These are phyloP conservation scores for Tapirus terrestris DNA, from an alignment of 2,113 vertebrate species.

Conservation along the genomic window DNA sequence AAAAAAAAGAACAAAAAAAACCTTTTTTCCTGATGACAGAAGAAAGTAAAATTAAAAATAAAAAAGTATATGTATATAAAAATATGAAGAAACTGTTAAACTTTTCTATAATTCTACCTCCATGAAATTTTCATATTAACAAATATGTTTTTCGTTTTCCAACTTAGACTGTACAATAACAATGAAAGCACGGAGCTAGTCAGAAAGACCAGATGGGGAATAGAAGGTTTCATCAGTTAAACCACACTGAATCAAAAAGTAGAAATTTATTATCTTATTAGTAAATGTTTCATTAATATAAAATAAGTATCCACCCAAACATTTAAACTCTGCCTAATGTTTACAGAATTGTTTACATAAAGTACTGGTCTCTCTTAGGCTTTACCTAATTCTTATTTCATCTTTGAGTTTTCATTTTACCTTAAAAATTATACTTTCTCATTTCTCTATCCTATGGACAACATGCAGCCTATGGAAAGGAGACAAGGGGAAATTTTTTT, in stretches of 20 bases:
- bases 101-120: background rate
- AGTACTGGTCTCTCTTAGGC: background rate
- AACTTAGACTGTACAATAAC: background rate
- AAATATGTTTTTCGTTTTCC: background rate
- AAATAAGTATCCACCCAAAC: background rate
- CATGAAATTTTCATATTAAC: background rate
- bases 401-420: conserved; percentile 26
- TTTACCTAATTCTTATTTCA: background rate
- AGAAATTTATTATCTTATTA: background rate
- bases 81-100: conserved; percentile 13
- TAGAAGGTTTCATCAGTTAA: background rate
- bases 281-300: conserved; percentile 5
- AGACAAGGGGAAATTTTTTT: background rate
- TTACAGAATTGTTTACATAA: background rate
- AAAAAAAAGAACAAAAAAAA: background rate
- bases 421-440: conserved; percentile 21
- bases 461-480: background rate
- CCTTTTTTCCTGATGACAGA: background rate
- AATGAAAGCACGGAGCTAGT: background rate
- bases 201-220: background rate
- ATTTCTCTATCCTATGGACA: background rate
- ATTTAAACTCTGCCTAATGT: background rate
- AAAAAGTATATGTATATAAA: conserved; percentile 8
- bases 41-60: background rate
- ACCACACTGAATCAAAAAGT: background rate